phyloP scores from a whole-genome alignment of 2,113 vertebrate species.

The Rhodinocichla rosea region DNA sequence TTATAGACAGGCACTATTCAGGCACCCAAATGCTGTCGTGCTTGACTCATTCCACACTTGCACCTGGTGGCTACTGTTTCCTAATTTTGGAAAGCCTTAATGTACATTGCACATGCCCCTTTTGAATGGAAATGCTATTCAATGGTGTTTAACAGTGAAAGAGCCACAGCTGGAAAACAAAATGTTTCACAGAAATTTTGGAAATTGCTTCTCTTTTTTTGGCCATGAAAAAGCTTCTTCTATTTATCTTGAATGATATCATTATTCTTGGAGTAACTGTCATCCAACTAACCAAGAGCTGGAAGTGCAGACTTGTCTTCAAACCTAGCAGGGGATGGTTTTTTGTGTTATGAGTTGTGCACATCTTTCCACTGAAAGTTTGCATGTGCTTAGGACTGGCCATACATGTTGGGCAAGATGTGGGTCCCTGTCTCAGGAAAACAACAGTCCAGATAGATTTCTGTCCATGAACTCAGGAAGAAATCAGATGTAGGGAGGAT shows the following conservation, averaged over 20 bases:
- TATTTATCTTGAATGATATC: neutral
- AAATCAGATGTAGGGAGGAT: neutral
- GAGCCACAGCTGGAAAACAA: neutral
- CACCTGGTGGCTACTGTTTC: neutral
- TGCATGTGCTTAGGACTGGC: neutral
- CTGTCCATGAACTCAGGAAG: neutral
- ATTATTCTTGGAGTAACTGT: neutral
- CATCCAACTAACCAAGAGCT: neutral
- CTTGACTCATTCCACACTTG: neutral
- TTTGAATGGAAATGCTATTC: neutral
- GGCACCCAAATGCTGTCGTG: neutral
- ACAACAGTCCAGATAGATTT: neutral
- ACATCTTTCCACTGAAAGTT: neutral
- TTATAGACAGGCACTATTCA: neutral
- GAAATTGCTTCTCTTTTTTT: neutral
- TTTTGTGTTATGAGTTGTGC: neutral
- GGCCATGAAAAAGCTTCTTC: neutral
- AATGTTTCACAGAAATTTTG: neutral
- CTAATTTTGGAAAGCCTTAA: neutral
- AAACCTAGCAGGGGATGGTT: neutral
- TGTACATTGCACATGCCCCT: neutral
- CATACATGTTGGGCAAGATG: neutral
- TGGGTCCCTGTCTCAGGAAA: neutral
- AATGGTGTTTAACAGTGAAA: neutral
- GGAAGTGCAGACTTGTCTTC: neutral